Percentiles rank a stretch among this genome's conserved stretches.
Conservation (phyloP, 2,113 vertebrate genomes). For the Gopherus flavomarginatus region DNA sequence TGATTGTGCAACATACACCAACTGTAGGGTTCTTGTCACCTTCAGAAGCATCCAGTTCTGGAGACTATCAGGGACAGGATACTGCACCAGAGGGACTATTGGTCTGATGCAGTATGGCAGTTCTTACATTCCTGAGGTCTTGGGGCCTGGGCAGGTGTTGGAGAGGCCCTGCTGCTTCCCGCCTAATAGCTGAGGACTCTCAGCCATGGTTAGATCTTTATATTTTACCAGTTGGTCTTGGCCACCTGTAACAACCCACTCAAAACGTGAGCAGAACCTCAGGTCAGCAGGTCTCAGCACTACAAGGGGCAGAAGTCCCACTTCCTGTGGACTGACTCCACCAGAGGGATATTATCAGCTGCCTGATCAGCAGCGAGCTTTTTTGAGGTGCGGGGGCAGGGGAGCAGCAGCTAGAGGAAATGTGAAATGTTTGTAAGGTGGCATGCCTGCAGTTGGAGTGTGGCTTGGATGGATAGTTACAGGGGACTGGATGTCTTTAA, state of each 20-base stretch:
- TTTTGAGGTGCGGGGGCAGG: background rate
- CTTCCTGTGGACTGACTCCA: background rate
- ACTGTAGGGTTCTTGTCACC: background rate
- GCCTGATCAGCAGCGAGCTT: background rate
- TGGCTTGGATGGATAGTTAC: background rate
- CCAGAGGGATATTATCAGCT: background rate
- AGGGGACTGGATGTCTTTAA: background rate
- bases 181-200: background rate
- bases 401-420: background rate
- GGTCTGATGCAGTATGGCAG: background rate
- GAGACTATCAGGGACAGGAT: background rate
- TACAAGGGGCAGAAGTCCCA: background rate
- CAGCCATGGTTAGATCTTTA: background rate
- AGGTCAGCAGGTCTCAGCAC: background rate
- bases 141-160: background rate
- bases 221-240: background rate
- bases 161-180: background rate
- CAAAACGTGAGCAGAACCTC: background rate
- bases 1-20: background rate
- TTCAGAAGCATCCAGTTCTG: background rate
- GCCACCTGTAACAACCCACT: background rate
- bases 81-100: background rate
- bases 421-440: background rate
- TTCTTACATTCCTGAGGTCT: background rate
- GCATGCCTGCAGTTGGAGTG: background rate